A percentile compares a stretch with the other conserved stretches of the same genome.
phyloP scores from a whole-genome alignment of 2,113 vertebrate genomes.

The cat (Felis catus) region F.catus_Fca126_mat1.0 CM031414.1:19503501-19504000 shows the following conservation, averaged over 20 bases:
- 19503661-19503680: neutral
- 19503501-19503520: neutral
- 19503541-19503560: neutral
- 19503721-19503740: neutral
- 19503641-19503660: neutral
- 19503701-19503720: neutral
- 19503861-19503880: neutral
- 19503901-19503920: neutral
- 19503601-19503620: no score
- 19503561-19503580: no score
- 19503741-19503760: neutral
- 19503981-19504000: neutral
- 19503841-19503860: neutral
- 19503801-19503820: neutral
- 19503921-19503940: neutral
- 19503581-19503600: neutral
- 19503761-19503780: neutral
- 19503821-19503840: neutral
- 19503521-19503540: neutral
- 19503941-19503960: neutral
- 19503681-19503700: neutral
- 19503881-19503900: neutral
- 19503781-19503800: neutral
- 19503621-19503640: no score
- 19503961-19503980: neutral